These are phyloP conservation scores for Calcarius lapponicus DNA, from an alignment of 2,797 vertebrate genomes.

Conservation along the genomic window DNA sequence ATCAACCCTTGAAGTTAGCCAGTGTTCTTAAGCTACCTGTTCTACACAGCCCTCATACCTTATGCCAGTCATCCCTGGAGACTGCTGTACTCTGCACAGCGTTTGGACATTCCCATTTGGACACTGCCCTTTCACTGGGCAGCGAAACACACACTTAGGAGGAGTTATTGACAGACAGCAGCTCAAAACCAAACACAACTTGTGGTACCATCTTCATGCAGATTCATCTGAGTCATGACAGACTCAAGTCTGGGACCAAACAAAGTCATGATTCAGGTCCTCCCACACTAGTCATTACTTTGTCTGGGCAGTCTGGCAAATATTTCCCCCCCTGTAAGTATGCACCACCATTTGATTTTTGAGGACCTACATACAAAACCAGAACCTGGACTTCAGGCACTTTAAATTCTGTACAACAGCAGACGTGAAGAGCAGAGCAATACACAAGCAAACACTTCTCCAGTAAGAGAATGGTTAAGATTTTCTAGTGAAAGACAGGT, in stretches of 20 bases:
- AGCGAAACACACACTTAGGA: not conserved
- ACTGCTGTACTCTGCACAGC: not conserved
- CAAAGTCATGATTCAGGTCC: not conserved
- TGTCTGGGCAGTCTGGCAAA: not conserved
- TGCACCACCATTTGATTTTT: not conserved
- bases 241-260: not conserved
- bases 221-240: constrained; percentile 17
- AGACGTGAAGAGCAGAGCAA: not conserved
- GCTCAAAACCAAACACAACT: not conserved
- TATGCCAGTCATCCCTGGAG: not conserved
- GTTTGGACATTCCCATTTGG: not conserved
- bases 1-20: not conserved
- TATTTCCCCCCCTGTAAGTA: not conserved
- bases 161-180: not conserved
- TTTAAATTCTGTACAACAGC: not conserved
- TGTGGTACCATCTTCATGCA: not conserved
- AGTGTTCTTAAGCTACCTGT: not conserved
- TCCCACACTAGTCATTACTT: not conserved
- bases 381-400: not conserved
- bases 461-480: not conserved
- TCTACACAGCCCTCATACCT: not conserved
- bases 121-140: not conserved
- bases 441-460: not conserved
- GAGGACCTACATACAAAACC: not conserved
- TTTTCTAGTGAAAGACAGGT: not conserved